Evolutionary conservation across 2,113 vertebrate genomes (phyloP).

Genomic region (Grantiella picta): DNA sequence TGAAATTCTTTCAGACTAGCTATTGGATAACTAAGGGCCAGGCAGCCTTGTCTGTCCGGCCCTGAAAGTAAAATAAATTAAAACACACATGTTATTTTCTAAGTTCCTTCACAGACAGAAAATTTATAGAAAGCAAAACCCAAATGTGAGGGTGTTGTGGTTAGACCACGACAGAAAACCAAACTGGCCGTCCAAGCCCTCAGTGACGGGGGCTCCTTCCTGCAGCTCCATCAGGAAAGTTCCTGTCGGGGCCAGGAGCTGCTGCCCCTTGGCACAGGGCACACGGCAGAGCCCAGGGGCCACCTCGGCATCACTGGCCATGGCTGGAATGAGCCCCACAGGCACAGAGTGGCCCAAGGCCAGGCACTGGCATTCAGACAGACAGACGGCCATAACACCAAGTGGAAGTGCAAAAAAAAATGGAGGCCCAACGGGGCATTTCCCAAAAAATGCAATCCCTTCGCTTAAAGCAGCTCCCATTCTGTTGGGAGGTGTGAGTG

Average conservation of each 20-base stretch:
- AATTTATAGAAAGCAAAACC: neutral
- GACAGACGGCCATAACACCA: conserved; percentile 14
- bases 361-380: neutral
- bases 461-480: neutral
- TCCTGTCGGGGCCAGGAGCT: neutral
- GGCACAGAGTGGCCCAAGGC: conserved; percentile 48
- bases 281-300: neutral
- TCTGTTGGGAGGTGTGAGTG: neutral
- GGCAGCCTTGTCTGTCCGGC: neutral
- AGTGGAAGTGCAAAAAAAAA: conserved; percentile 68
- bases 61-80: conserved; percentile 26
- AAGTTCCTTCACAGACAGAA: neutral
- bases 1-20: conserved; percentile 2
- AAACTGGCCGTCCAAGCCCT: neutral
- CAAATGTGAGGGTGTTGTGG: neutral
- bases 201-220: neutral
- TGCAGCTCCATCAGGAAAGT: neutral
- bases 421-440: neutral
- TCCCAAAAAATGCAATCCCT: neutral
- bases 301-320: neutral
- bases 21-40: neutral
- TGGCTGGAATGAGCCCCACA: neutral
- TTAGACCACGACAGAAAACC: neutral
- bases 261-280: conserved; percentile 33
- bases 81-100: conserved; percentile 1